phyloP scores from a whole-genome alignment of 2,888 invertebrate genomes.

The Catotricha subobsoleta region DNA sequence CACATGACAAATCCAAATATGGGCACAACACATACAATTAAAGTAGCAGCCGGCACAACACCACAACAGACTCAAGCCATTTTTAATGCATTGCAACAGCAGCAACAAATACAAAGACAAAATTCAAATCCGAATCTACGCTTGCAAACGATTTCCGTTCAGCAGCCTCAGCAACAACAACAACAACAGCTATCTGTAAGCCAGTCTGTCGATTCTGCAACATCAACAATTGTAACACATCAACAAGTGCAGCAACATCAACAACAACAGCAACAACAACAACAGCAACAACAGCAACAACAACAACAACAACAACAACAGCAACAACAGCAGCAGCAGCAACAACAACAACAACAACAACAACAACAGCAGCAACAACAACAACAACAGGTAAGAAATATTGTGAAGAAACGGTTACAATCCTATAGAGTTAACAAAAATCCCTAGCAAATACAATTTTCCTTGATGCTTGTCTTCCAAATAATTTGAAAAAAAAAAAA shows the following conservation, averaged over 20 bases:
- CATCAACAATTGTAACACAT: constrained; percentile 14
- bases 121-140: constrained; percentile 41
- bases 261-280: constrained; percentile 11
- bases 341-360: constrained; percentile 15
- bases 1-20: constrained; percentile 30
- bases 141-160: constrained; percentile 40
- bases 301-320: constrained; percentile 21
- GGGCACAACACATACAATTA: constrained; percentile 15
- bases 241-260: constrained; percentile 9
- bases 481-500: background rate
- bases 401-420: constrained; percentile 3
- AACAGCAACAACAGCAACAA: constrained; percentile 14
- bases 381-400: constrained; percentile 1
- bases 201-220: too few species aligned
- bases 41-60: constrained; percentile 23
- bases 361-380: constrained; percentile 2
- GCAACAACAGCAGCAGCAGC: constrained; percentile 16
- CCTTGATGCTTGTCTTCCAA: too few species aligned
- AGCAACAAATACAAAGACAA: constrained; percentile 35
- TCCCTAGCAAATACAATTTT: background rate
- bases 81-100: constrained; percentile 36
- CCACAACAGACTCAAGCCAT: constrained; percentile 34
- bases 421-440: constrained; percentile 2
- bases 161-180: constrained; percentile 24
- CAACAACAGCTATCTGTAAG: constrained; percentile 17